These are phyloP conservation scores for Otolemur garnettii DNA, from an alignment of 2,113 vertebrate species.

Conservation along the genomic window DNA sequence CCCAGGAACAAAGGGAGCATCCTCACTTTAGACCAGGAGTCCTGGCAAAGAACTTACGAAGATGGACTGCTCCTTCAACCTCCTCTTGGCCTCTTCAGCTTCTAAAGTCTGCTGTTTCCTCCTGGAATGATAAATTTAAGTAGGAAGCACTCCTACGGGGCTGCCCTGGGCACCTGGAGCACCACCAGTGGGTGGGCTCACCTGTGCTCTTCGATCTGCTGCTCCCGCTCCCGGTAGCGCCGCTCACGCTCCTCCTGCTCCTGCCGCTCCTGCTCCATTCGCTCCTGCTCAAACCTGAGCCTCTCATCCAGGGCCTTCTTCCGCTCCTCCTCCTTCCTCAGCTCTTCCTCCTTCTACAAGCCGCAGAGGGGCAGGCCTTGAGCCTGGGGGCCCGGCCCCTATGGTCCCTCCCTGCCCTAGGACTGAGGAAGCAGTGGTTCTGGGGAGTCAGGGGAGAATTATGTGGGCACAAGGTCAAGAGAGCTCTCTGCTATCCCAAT, in stretches of 20 bases:
- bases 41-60: slow-evolving; percentile 89
- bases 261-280: slow-evolving; percentile 96
- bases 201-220: slow-evolving; percentile 98
- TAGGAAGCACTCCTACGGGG: neutral
- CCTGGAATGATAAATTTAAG: slow-evolving; percentile 80
- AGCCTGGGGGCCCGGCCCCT: neutral
- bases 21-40: neutral
- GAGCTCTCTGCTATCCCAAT: neutral
- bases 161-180: accelerated
- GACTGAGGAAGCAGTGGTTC: neutral
- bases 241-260: slow-evolving; percentile 97
- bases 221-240: slow-evolving; percentile 95
- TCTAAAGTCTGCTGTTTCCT: slow-evolving; percentile 94
- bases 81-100: slow-evolving; percentile 94
- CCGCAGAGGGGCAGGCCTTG: slow-evolving; percentile 3
- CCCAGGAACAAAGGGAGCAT: neutral
- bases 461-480: neutral
- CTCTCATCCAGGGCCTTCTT: slow-evolving; percentile 95
- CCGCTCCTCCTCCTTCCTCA: slow-evolving; percentile 96
- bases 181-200: neutral
- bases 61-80: slow-evolving; percentile 90
- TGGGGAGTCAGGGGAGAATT: neutral
- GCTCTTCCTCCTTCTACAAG: slow-evolving; percentile 95
- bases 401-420: neutral
- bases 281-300: slow-evolving; percentile 95